Conservation (phyloP, 2,113 vertebrate species). For the Oreocharis arfaki region DNA sequence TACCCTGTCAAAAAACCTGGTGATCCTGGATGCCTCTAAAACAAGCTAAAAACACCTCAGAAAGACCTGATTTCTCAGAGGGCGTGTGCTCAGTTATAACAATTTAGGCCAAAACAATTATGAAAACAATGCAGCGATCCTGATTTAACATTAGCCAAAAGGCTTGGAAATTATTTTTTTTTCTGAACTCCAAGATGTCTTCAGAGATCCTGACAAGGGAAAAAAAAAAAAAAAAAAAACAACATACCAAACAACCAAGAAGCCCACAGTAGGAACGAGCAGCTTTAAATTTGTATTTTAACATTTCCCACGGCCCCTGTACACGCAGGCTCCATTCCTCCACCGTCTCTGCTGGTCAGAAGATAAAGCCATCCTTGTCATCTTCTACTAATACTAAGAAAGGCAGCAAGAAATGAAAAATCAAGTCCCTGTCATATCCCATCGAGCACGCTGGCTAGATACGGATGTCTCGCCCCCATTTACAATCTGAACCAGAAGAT, state of each 20-base stretch:
- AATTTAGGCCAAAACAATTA: not conserved
- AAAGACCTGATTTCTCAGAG: not conserved
- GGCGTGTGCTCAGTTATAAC: not conserved
- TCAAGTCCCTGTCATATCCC: slow-evolving; percentile 72
- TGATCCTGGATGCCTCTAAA: not conserved
- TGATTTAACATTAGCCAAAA: not conserved
- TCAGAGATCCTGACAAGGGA: not conserved
- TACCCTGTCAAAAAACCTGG: not conserved
- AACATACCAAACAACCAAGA: not conserved
- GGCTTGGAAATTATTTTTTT: not conserved
- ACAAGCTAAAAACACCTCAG: not conserved
- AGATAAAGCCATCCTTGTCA: slow-evolving; percentile 57
- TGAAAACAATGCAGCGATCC: not conserved
- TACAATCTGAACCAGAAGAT: slow-evolving; percentile 81
- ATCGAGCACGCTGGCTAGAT: slow-evolving; percentile 74
- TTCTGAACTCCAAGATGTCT: not conserved
- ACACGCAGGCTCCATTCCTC: not conserved
- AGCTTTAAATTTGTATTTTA: not conserved
- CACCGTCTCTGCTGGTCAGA: slow-evolving; percentile 36
- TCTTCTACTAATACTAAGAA: slow-evolving; percentile 41
- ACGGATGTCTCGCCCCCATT: slow-evolving; percentile 79
- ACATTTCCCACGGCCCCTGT: not conserved
- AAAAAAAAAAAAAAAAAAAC: no score
- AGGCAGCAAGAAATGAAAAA: slow-evolving; percentile 61
- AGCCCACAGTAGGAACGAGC: not conserved